Conservation (phyloP, 2,113 vertebrate species). For the Mobula birostris region DNA sequence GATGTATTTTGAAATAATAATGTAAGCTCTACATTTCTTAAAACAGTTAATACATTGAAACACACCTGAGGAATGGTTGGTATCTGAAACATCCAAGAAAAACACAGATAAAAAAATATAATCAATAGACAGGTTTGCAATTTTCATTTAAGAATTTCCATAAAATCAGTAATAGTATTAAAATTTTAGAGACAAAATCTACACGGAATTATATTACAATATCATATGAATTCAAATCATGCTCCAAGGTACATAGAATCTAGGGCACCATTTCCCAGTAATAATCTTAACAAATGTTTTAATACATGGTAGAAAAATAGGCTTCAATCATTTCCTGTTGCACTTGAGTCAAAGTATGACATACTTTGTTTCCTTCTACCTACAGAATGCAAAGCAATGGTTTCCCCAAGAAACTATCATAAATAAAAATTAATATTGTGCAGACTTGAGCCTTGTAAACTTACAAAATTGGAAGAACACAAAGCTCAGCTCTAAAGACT, state of each 20-base stretch:
- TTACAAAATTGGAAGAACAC: not conserved
- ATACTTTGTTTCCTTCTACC: not conserved
- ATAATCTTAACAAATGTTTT: not conserved
- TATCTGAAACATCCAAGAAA: constrained; percentile 35
- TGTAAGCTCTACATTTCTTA: constrained; percentile 20
- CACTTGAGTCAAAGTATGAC: not conserved
- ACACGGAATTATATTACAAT: not conserved
- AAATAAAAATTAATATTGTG: too few relatives aligned
- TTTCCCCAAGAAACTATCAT: not conserved
- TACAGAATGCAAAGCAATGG: not conserved
- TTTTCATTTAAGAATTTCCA: constrained; percentile 3
- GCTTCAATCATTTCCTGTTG: not conserved
- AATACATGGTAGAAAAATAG: not conserved
- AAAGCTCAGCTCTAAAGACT: not conserved
- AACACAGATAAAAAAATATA: constrained; percentile 19
- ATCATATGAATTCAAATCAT: not conserved
- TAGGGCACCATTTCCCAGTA: too few relatives aligned
- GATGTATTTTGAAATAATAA: not conserved
- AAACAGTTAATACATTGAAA: constrained; percentile 3
- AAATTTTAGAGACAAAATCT: not conserved
- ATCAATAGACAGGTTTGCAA: constrained; percentile 17
- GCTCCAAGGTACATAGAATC: not conserved
- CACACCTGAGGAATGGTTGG: constrained; percentile 26
- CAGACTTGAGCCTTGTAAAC: not conserved
- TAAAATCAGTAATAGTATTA: not conserved